A percentile compares a stretch with the other conserved stretches of the same genome.
Evolutionary conservation across 2,888 invertebrate genomes (phyloP).

Genomic region (Callyntrura sp.): DNA sequence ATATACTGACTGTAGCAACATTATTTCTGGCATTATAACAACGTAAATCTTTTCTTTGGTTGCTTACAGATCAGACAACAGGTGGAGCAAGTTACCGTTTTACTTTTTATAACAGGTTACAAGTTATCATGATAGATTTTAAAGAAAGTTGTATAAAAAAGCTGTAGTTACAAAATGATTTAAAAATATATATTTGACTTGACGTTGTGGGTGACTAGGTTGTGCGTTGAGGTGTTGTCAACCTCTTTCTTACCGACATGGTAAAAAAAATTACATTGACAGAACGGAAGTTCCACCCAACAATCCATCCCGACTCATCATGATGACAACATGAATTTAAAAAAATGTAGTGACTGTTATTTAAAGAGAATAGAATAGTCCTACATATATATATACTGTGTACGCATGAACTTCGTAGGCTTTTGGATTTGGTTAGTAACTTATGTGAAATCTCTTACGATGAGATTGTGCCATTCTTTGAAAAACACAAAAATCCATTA

Average conservation of each 20-base stretch:
- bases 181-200: conserved; percentile 37
- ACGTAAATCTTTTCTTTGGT: neutral
- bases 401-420: neutral
- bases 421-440: neutral
- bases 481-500: neutral
- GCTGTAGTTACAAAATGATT: neutral
- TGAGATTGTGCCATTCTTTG: neutral
- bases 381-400: neutral
- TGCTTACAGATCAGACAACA: conserved; percentile 36
- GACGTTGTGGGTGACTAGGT: conserved; percentile 64
- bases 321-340: conserved; percentile 6
- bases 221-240: conserved; percentile 75
- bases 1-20: no score
- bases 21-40: no score
- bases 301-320: conserved; percentile 38
- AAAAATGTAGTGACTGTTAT: neutral
- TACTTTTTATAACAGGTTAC: conserved; percentile 14
- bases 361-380: conserved; percentile 5
- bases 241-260: conserved; percentile 36
- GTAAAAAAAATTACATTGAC: conserved; percentile 35
- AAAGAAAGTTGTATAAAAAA: no score
- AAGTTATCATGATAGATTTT: neutral
- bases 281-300: conserved; percentile 70
- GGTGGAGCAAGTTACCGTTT: conserved; percentile 36
- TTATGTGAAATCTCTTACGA: conserved; percentile 36